A percentile compares a stretch with the other conserved stretches of the same genome.
Evolutionary conservation across 2,888 invertebrate species (phyloP).

Genomic region (Himalopsyche kuldschensis): DNA sequence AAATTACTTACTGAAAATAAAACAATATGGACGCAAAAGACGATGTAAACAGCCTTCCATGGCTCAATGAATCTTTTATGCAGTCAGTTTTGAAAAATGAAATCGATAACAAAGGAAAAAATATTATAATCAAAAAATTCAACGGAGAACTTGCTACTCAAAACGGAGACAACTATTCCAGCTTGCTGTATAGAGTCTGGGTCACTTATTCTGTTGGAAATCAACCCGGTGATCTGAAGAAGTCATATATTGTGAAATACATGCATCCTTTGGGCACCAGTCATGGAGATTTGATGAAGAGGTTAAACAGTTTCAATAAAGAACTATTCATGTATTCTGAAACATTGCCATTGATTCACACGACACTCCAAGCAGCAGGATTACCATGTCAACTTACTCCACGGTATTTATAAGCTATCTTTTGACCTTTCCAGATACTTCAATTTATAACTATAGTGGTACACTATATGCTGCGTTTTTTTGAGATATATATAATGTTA

Average conservation of each 20-base stretch:
- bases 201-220: not conserved
- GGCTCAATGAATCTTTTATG: slow-evolving; percentile 19
- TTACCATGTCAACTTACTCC: not conserved
- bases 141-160: slow-evolving; percentile 6
- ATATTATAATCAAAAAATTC: not conserved
- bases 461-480: no score
- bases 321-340: slow-evolving; percentile 41
- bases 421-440: no score
- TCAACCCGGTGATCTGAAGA: not conserved
- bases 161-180: slow-evolving; percentile 36
- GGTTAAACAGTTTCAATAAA: slow-evolving; percentile 39
- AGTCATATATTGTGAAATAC: slow-evolving; percentile 31
- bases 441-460: no score
- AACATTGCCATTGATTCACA: slow-evolving; percentile 37
- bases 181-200: slow-evolving; percentile 19
- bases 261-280: slow-evolving; percentile 29
- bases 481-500: no score
- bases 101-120: not conserved
- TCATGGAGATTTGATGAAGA: slow-evolving; percentile 36
- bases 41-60: not conserved
- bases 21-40: not conserved
- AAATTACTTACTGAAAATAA: not conserved
- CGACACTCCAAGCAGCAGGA: slow-evolving; percentile 19
- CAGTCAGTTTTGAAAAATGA: slow-evolving; percentile 7
- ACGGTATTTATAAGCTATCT: not conserved